Evolutionary conservation across 2,113 vertebrate genomes (phyloP).

Genomic region (Spea multiplicata): DNA sequence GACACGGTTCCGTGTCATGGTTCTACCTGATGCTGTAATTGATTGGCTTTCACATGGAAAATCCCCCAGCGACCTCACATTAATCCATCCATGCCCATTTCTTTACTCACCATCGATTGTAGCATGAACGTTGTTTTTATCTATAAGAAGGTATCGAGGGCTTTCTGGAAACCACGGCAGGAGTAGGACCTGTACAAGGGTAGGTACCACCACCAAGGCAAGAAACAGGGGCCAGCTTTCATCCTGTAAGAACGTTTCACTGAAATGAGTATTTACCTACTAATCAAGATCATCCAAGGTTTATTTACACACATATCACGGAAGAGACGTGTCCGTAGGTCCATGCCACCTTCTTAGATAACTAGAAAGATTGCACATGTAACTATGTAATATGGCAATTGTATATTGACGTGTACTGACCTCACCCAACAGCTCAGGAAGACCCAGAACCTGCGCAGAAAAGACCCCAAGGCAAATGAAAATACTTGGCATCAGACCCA

Average conservation of each 20-base stretch:
- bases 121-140: slow-evolving; percentile 69
- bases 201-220: slow-evolving; percentile 72
- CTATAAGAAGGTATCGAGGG: slow-evolving; percentile 84
- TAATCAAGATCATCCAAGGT: too few relatives aligned
- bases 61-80: too few relatives aligned
- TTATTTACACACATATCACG: too few relatives aligned
- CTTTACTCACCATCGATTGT: slow-evolving; percentile 71
- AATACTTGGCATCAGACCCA: slow-evolving; percentile 81
- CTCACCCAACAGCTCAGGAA: slow-evolving; percentile 79
- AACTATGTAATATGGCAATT: too few relatives aligned
- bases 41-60: too few relatives aligned
- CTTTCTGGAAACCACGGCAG: slow-evolving; percentile 89
- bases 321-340: too few relatives aligned
- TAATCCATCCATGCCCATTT: too few relatives aligned
- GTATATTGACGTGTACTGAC: slow-evolving; percentile 55
- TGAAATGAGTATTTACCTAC: too few relatives aligned
- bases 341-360: too few relatives aligned
- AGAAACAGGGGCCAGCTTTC: slow-evolving; percentile 82
- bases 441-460: slow-evolving; percentile 78
- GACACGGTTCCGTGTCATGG: too few relatives aligned
- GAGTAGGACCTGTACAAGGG: slow-evolving; percentile 74
- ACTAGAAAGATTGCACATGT: too few relatives aligned
- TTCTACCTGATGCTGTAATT: too few relatives aligned
- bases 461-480: slow-evolving; percentile 89
- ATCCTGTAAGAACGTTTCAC: slow-evolving; percentile 64